Percentiles rank a stretch among this genome's conserved stretches.
Conservation (phyloP, 2,113 vertebrate genomes). For the Tretioscincus oriximinensis region DNA sequence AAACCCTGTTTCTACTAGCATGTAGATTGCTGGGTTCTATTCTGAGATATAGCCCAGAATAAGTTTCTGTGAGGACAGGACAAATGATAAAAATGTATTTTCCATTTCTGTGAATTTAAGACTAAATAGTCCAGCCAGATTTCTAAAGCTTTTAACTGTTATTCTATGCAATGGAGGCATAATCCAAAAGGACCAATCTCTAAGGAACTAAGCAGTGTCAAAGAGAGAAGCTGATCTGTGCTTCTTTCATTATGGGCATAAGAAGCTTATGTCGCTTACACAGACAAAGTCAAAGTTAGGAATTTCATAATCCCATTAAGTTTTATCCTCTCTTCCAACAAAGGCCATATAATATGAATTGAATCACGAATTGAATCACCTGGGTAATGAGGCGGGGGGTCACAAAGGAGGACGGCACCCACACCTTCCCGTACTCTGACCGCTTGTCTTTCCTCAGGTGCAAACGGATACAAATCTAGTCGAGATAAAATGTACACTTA, state of each 20-base stretch:
- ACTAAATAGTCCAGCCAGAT: not conserved
- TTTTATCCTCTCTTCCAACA: not conserved
- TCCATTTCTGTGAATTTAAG: not conserved
- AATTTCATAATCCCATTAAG: constrained; percentile 1
- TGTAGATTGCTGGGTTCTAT: no score
- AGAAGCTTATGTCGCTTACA: not conserved
- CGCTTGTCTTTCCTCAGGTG: constrained; percentile 87
- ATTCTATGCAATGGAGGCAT: not conserved
- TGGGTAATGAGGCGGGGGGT: constrained; percentile 89
- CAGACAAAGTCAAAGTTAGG: not conserved
- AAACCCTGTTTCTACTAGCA: no score
- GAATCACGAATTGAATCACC: constrained; percentile 78
- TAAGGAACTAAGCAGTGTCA: not conserved
- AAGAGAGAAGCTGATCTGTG: not conserved
- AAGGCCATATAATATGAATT: constrained; percentile 23
- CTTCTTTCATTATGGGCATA: not conserved
- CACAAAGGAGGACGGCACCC: constrained; percentile 91
- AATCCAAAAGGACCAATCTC: not conserved
- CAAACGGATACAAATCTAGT: constrained; percentile 92
- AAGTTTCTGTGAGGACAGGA: no score
- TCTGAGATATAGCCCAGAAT: no score
- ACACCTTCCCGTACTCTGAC: constrained; percentile 89
- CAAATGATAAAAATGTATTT: not conserved
- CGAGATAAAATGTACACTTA: not conserved
- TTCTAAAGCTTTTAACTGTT: not conserved